A percentile compares a stretch with the other conserved stretches of the same genome.
Conservation (phyloP, 2,113 vertebrate genomes). For the Myotis yumanensis region DNA sequence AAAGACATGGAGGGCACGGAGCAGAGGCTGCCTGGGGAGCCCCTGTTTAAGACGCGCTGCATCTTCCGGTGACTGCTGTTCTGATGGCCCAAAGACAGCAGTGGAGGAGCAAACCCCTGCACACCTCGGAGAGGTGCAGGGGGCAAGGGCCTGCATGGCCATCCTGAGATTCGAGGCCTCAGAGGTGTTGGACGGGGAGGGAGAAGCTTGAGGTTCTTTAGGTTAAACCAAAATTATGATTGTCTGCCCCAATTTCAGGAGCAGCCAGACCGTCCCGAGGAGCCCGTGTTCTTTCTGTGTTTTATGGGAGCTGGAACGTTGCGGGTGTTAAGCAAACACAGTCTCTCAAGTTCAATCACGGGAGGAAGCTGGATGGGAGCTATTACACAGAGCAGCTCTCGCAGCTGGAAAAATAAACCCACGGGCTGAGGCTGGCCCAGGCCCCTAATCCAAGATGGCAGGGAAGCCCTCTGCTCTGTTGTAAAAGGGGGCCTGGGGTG, state of each 20-base stretch:
- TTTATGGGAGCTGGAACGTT: constrained; percentile 19
- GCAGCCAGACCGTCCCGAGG: not conserved
- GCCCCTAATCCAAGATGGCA: not conserved
- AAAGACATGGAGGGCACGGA: not conserved
- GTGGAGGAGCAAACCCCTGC: not conserved
- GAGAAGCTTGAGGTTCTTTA: constrained; percentile 15
- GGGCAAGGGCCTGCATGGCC: not conserved
- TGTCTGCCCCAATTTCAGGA: constrained; percentile 44
- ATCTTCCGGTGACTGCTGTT: rapidly evolving
- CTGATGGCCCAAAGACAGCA: not conserved
- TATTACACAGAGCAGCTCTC: constrained; percentile 40
- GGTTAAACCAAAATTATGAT: constrained; percentile 39
- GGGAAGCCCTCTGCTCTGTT: not conserved
- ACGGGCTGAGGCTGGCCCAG: not conserved
- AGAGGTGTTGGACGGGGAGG: not conserved
- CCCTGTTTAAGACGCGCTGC: rapidly evolving
- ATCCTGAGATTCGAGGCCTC: not conserved
- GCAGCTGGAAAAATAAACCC: constrained; percentile 62
- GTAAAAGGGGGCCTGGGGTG: not conserved
- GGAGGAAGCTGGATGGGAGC: constrained; percentile 36
- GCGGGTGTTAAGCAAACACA: constrained; percentile 60
- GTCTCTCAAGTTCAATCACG: constrained; percentile 52
- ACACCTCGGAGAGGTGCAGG: not conserved
- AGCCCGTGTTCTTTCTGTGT: not conserved
- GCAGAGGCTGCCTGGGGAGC: not conserved